A percentile compares a stretch with the other conserved stretches of the same genome.
phyloP scores from a whole-genome alignment of 2,113 vertebrate genomes.

The Noturus placidus region DNA sequence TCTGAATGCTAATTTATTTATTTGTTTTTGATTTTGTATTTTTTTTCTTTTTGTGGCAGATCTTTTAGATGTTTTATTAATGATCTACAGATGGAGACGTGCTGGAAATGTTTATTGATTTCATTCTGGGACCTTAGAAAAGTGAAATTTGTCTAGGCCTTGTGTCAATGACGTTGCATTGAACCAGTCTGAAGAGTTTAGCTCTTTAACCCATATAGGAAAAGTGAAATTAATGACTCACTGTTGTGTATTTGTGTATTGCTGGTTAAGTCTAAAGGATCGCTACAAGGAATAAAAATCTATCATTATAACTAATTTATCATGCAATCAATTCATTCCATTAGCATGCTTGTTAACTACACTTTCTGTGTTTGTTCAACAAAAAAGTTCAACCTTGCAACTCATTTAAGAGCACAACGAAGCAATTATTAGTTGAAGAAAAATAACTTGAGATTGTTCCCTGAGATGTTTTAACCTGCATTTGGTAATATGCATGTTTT shows the following conservation, averaged over 20 bases:
- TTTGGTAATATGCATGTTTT: no score
- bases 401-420: background rate
- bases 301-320: background rate
- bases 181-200: background rate
- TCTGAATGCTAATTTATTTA: constrained; percentile 48
- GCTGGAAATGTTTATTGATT: constrained; percentile 40
- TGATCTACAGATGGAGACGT: constrained; percentile 48
- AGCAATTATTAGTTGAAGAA: background rate
- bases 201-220: background rate
- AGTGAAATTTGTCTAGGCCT: background rate
- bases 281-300: background rate
- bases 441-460: no score
- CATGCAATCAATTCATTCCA: background rate
- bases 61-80: constrained; percentile 51
- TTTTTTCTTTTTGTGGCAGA: constrained; percentile 18
- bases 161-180: background rate
- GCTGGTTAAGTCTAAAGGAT: background rate
- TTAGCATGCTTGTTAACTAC: background rate
- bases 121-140: constrained; percentile 26
- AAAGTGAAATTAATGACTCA: background rate
- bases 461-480: background rate
- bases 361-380: background rate
- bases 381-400: background rate
- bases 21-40: background rate
- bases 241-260: background rate